phyloP scores from a whole-genome alignment of 2,888 invertebrate species.

The Parochlus steinenii region DNA sequence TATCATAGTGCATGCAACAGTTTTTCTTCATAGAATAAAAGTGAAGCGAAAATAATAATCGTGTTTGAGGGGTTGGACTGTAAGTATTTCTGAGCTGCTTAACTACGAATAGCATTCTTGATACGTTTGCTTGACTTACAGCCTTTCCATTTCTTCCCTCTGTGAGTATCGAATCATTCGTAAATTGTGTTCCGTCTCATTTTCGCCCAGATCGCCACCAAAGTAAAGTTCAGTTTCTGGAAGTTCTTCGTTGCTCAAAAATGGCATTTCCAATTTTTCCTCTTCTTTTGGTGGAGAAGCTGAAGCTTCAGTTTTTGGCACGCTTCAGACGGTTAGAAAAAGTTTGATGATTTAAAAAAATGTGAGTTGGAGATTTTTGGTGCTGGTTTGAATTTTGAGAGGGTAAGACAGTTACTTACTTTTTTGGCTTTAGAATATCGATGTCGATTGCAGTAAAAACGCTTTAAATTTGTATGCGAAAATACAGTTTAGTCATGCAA shows the following conservation, averaged over 20 bases:
- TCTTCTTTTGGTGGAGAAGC: conserved; percentile 7
- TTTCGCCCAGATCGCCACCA: conserved; percentile 13
- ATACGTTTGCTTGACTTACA: conserved; percentile 17
- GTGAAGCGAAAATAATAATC: too few species aligned
- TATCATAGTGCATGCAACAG: background rate
- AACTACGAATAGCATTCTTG: background rate
- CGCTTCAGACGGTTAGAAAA: too few species aligned
- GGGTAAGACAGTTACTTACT: background rate
- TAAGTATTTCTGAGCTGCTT: too few species aligned
- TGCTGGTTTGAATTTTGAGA: background rate
- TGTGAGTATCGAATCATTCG: conserved; percentile 14
- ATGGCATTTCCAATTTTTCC: conserved; percentile 5
- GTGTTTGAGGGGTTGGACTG: background rate
- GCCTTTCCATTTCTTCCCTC: conserved; percentile 18
- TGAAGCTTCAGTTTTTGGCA: too few species aligned
- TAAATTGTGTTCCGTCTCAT: conserved; percentile 9
- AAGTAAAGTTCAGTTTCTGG: conserved; percentile 13
- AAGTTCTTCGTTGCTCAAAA: conserved; percentile 11
- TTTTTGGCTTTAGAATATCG: too few species aligned
- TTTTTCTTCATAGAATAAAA: background rate
- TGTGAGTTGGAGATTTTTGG: background rate
- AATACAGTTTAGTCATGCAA: too few species aligned
- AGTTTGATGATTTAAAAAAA: too few species aligned
- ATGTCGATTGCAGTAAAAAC: too few species aligned
- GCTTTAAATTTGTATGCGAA: too few species aligned